Conservation (phyloP, 2,113 vertebrate genomes). For the Rattus norvegicus region DNA sequence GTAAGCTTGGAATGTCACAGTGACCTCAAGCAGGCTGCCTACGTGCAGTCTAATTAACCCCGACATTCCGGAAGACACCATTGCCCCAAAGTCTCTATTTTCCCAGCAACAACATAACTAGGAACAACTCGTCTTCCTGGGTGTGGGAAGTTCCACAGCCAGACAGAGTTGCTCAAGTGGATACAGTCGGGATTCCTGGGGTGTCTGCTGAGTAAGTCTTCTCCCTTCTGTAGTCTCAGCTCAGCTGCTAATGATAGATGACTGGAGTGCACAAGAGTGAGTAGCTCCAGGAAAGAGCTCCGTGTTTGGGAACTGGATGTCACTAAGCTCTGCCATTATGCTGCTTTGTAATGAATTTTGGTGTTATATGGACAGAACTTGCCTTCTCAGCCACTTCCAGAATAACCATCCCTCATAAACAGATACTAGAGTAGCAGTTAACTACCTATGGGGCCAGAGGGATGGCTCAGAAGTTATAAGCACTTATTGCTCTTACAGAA, state of each 20-base stretch:
- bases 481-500: not conserved
- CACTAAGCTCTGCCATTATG: not conserved
- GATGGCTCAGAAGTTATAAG: not conserved
- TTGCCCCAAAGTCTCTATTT: slow-evolving; percentile 62
- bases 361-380: not conserved
- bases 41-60: slow-evolving; percentile 54
- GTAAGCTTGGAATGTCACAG: slow-evolving; percentile 30
- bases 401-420: not conserved
- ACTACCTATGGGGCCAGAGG: not conserved
- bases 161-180: slow-evolving; percentile 41
- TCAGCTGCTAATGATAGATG: not conserved
- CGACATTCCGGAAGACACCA: slow-evolving; percentile 27
- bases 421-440: not conserved
- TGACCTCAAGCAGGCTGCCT: not conserved
- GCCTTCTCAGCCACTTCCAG: not conserved
- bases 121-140: slow-evolving; percentile 50
- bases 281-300: not conserved
- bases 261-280: not conserved
- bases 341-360: not conserved
- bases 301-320: not conserved
- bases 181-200: slow-evolving; percentile 42
- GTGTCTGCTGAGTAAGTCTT: slow-evolving; percentile 34
- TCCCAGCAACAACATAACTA: slow-evolving; percentile 70
- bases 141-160: not conserved
- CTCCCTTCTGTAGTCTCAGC: not conserved